phyloP scores from a whole-genome alignment of 2,113 vertebrate genomes.

The Oreochromis tanganicae region DNA sequence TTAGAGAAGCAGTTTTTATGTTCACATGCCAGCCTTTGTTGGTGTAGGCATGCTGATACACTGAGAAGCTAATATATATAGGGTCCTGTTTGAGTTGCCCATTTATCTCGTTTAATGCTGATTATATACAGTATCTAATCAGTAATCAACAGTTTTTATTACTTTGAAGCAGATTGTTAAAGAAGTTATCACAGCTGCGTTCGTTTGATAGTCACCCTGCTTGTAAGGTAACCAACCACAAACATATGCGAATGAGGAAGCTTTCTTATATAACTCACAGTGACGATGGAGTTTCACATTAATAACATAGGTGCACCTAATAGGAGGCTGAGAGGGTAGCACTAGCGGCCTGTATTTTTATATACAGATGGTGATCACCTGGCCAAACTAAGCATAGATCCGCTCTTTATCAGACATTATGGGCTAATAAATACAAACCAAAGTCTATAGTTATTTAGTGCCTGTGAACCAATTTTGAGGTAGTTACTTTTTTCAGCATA shows the following conservation, averaged over 20 bases:
- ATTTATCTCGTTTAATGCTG: neutral
- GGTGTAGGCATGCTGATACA: neutral
- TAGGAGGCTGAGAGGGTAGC: neutral
- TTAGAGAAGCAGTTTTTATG: neutral
- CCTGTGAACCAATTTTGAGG: neutral
- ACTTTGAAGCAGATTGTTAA: neutral
- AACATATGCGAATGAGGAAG: neutral
- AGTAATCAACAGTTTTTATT: neutral
- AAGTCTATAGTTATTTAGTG: neutral
- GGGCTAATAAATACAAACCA: fast-evolving
- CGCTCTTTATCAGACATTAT: neutral
- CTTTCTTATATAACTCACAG: neutral
- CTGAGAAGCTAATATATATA: neutral
- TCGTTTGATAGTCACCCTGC: neutral
- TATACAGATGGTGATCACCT: neutral
- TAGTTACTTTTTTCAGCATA: neutral
- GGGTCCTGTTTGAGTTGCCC: neutral
- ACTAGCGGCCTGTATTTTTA: neutral
- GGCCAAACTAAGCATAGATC: neutral
- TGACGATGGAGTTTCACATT: neutral
- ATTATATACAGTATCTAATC: neutral
- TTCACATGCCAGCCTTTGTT: neutral
- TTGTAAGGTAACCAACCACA: neutral
- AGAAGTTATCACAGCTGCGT: neutral
- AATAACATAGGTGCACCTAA: neutral